These are phyloP conservation scores for Electrona antarctica DNA, from an alignment of 2,113 vertebrate genomes.

Conservation along the genomic window DNA sequence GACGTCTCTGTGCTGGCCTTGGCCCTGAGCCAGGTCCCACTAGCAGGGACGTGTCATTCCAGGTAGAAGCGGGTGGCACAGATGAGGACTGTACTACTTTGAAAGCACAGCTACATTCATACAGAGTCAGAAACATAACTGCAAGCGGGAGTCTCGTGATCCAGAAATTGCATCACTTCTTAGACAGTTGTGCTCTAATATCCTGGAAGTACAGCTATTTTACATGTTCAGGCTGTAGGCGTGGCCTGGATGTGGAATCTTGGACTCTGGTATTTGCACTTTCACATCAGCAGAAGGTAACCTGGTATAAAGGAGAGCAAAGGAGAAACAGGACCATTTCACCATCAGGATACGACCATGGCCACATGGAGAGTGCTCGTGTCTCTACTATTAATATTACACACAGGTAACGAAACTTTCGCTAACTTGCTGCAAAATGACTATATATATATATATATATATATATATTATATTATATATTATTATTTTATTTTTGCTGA, in stretches of 20 bases:
- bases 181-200: slow-evolving; percentile 33
- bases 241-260: slow-evolving; percentile 33
- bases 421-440: too few species aligned
- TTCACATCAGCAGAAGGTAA: slow-evolving; percentile 30
- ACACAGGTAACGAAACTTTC: slow-evolving; percentile 56
- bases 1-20: slow-evolving; percentile 54
- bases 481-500: background rate
- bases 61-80: slow-evolving; percentile 27
- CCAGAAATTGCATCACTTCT: background rate
- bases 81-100: background rate
- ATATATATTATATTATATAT: background rate
- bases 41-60: slow-evolving; percentile 53
- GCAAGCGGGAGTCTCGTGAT: slow-evolving; percentile 10
- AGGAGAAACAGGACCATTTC: slow-evolving; percentile 4
- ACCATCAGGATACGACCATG: slow-evolving; percentile 40
- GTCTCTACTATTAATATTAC: slow-evolving; percentile 60
- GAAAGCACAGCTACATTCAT: slow-evolving; percentile 14
- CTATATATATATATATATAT: background rate
- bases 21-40: slow-evolving; percentile 45
- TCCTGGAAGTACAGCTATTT: slow-evolving; percentile 10
- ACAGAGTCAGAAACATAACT: background rate
- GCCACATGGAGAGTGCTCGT: slow-evolving; percentile 55
- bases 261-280: slow-evolving; percentile 59
- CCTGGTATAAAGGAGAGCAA: slow-evolving; percentile 41
- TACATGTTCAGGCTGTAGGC: background rate